A percentile compares a stretch with the other conserved stretches of the same genome.
Conservation (phyloP, 2,113 vertebrate species). For the Anas platyrhynchos region DNA sequence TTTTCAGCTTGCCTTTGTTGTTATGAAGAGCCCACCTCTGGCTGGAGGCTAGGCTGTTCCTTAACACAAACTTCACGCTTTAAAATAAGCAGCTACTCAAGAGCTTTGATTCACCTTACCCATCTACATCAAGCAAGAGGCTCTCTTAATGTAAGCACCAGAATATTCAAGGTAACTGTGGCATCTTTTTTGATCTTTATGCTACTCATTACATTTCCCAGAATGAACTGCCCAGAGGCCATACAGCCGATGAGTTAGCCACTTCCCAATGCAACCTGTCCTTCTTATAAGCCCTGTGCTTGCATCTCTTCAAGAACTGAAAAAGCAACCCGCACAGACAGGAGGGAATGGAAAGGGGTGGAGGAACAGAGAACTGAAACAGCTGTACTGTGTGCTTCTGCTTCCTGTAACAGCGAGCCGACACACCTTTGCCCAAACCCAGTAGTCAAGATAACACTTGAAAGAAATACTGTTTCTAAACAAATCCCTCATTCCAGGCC, state of each 20-base stretch:
- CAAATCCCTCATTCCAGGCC: not conserved
- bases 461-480: not conserved
- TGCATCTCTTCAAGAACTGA: not conserved
- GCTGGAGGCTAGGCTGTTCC: not conserved
- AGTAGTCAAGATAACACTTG: not conserved
- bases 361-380: not conserved
- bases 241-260: not conserved
- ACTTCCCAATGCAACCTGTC: not conserved
- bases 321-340: not conserved
- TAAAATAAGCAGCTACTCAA: not conserved
- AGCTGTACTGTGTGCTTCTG: not conserved
- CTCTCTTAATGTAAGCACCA: not conserved
- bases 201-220: not conserved
- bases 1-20: not conserved
- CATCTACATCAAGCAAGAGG: not conserved
- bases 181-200: not conserved
- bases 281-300: not conserved
- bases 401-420: not conserved
- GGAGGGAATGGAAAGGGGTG: accelerated
- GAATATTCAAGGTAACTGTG: not conserved
- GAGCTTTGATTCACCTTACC: not conserved
- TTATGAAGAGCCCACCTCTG: not conserved
- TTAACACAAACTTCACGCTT: not conserved
- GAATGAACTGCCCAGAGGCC: not conserved
- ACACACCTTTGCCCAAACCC: not conserved